Conservation (phyloP, 2,888 invertebrate species). For the Tillus elongatus region DNA sequence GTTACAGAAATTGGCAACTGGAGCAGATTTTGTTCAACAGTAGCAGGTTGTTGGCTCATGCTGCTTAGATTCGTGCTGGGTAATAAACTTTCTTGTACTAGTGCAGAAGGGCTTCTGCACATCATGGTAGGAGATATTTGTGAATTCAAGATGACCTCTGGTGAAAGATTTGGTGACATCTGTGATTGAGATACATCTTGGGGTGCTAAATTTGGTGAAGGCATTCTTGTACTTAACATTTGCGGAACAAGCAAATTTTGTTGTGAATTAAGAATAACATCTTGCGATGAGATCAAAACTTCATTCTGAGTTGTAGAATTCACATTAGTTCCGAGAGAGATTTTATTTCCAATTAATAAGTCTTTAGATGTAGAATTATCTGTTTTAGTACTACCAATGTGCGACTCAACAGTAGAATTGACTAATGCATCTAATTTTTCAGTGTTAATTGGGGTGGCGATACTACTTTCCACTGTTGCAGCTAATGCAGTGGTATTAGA, state of each 20-base stretch:
- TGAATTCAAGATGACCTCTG: constrained; percentile 54
- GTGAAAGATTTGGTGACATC: constrained; percentile 41
- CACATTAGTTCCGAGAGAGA: constrained; percentile 6
- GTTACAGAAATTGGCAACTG: neutral
- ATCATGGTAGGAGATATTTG: constrained; percentile 54
- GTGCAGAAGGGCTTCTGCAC: constrained; percentile 35
- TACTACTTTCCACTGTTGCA: constrained; percentile 22
- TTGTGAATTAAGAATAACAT: constrained; percentile 39
- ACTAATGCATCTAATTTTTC: constrained; percentile 53
- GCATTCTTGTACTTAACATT: constrained; percentile 27
- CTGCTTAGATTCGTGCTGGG: constrained; percentile 19
- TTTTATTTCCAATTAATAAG: constrained; percentile 23
- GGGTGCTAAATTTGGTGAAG: constrained; percentile 25
- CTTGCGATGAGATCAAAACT: constrained; percentile 30
- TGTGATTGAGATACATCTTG: constrained; percentile 34
- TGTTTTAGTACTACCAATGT: constrained; percentile 39
- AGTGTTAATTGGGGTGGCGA: constrained; percentile 33
- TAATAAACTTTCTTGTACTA: constrained; percentile 28
- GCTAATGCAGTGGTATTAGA: constrained; percentile 37
- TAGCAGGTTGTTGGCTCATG: constrained; percentile 29
- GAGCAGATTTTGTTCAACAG: constrained; percentile 23
- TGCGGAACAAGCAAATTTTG: constrained; percentile 23
- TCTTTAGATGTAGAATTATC: constrained; percentile 26
- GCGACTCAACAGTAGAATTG: constrained; percentile 47
- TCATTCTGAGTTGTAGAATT: constrained; percentile 17